Base-by-base conservation (phyloP, 2,113 vertebrate genomes). In the Eolophus roseicapilla region DNA sequence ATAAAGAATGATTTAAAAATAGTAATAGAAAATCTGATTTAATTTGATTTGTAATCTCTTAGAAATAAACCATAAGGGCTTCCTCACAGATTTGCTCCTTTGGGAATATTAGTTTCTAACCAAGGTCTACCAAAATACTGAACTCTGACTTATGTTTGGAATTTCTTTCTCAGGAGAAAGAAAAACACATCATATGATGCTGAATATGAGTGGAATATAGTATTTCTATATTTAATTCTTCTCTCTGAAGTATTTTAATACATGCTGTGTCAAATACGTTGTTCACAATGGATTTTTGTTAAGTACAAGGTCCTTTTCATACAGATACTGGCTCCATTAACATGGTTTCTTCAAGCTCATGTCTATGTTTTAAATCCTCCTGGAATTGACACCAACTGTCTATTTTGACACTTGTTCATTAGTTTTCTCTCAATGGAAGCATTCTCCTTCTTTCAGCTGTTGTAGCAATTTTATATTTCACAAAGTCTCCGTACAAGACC, bases 381-480 rank as follows among this genome's bases (percentile, higher is more conserved):
- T 95, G 94, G 92, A 96, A 96, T 4, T 95, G 93, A 96, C 82
- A 96, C 41, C 90, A 96, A 96, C 94, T 98, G 95, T 92, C 97
- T 60, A 28, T 92, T 91, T 96, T 97, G 96, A 97, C 86, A 91
- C 57, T 93, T 88, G 85, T 90, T 97, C 68, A 75, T 96, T 96
- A 94, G 83, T 92, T 97, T 97, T 82, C 62, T 95, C 75, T 97
- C 93, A 96, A 82, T 96, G 50, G 92, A 75, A 87, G 60, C 52
- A 93, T 97, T 97, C 79, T 97, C 62, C 76, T 91, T 64, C 41
- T 70, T 88, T 97, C 97, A 98, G 97, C 96, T 98, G 93, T 95
- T 97, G 89, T 33, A 92, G 41, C 74, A 86, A 92, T 94, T 96
- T 93, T 63, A 59, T 68, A 37, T 96, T 96, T 97, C 93, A 90